phyloP scores from a whole-genome alignment of 2,888 invertebrate genomes.

The Sphinx pinastri region DNA sequence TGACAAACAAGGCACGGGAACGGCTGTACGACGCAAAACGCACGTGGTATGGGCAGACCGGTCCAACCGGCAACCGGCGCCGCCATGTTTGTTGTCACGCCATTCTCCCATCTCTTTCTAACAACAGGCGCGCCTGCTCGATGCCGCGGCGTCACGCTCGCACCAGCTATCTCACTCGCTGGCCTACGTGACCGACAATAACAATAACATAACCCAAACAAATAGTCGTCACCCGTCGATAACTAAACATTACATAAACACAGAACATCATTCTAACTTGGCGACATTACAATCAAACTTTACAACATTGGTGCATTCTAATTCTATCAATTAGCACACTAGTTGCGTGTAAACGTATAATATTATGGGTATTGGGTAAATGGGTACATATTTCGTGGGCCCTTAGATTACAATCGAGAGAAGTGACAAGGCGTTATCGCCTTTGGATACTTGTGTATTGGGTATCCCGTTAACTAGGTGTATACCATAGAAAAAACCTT shows the following conservation, averaged over 20 bases:
- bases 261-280: conserved; percentile 39
- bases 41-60: conserved; percentile 78
- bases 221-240: conserved; percentile 49
- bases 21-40: conserved; percentile 68
- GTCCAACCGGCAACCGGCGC: conserved; percentile 77
- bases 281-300: conserved; percentile 37
- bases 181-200: conserved; percentile 81
- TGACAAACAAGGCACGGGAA: conserved; percentile 80
- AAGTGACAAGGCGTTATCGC: conserved; percentile 32
- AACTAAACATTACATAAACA: conserved; percentile 42
- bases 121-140: conserved; percentile 48
- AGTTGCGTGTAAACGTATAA: conserved; percentile 28
- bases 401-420: conserved; percentile 31
- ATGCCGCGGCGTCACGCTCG: conserved; percentile 47
- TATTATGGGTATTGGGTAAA: conserved; percentile 7
- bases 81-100: conserved; percentile 83
- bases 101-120: conserved; percentile 63
- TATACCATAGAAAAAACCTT: conserved; percentile 44
- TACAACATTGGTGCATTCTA: conserved; percentile 43
- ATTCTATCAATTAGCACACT: conserved; percentile 42
- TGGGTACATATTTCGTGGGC: conserved; percentile 34
- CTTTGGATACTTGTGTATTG: too few relatives aligned
- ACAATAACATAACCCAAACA: conserved; percentile 72
- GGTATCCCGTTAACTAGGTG: conserved; percentile 37
- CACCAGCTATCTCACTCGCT: conserved; percentile 55